Evolutionary conservation across 2,797 vertebrate species (phyloP).

Genomic region (Etheostoma nigrum): DNA sequence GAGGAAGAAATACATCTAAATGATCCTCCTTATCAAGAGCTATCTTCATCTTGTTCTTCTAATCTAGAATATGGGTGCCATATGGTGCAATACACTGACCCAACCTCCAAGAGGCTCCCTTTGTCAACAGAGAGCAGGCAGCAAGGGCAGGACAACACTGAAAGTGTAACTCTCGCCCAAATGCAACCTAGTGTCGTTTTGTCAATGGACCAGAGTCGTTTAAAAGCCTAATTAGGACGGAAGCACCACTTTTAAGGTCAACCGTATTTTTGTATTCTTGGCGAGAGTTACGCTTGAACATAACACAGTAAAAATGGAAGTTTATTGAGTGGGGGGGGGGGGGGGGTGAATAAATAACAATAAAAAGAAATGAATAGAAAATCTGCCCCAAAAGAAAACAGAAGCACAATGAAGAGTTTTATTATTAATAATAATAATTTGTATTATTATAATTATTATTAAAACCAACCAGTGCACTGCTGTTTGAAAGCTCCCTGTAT

Average conservation of each 20-base stretch:
- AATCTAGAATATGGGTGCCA: neutral
- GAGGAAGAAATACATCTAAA: neutral
- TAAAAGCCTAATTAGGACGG: too few relatives aligned
- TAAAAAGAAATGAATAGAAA: neutral
- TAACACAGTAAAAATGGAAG: neutral
- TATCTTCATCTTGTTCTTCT: neutral
- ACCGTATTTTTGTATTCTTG: too few relatives aligned
- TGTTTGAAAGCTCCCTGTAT: neutral
- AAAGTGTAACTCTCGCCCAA: too few relatives aligned
- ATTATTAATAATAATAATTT: neutral
- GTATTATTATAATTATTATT: neutral
- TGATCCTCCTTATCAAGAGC: neutral
- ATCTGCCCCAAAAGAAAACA: neutral
- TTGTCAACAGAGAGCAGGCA: conserved; percentile 16
- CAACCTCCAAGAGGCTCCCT: conserved; percentile 60
- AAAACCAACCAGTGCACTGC: conserved; percentile 5
- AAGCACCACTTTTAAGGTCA: too few relatives aligned
- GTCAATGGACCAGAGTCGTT: too few relatives aligned
- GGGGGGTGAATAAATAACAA: neutral
- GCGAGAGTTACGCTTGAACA: neutral
- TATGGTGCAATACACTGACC: conserved; percentile 25
- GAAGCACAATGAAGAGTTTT: neutral
- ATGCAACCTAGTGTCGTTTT: too few relatives aligned
- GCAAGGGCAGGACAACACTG: neutral
- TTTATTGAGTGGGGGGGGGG: neutral